Base-by-base conservation (phyloP, 2,113 vertebrate species). In the Grammomys surdaster region DNA sequence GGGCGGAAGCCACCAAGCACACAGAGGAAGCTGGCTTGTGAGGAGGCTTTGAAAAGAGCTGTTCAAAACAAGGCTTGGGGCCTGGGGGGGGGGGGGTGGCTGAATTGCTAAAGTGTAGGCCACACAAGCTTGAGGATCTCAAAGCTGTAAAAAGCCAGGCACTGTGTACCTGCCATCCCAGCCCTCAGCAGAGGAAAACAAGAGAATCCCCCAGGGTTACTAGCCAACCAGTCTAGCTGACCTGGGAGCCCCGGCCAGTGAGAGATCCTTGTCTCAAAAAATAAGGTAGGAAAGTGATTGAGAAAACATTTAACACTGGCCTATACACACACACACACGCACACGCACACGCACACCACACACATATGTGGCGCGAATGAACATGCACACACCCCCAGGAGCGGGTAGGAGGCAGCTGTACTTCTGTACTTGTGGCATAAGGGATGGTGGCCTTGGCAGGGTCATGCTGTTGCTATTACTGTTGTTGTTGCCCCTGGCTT, bases 1-100 rank as follows among this genome's bases (percentile, higher is more conserved):
- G 33, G n/a, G 70, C 2, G 0, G 43, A 54, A n/a, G 7, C 0
- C 0, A 51, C 72, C 16, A 1, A 40, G 51, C 1, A 20, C 72
- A 4, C 20, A 1, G 92, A 24, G n/a, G 26, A 33, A 60, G 58
- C 89, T 13, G 22, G 75, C 88, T 26, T 46, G 56, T 48, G 88
- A 48, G 11, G 11, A 51, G 31, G 73, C 13, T 48, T 78, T 76
- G 73, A 90, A 90, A 60, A 46, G 48, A 46, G 70, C n/a, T 26
- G 26, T 67, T 80, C 75, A 67, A 26, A 90, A 67, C 89, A 80
- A 90, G 6, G 43, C n/a, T 36, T 12, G 48, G 33, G 69, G 48
- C 20, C 63, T 36, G 46, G 7, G 22, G 46, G 24, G 69, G 6
- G 48, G 48, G 22, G 46, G 24, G 69, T 10, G 48, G 48, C 69